Evolutionary conservation across 2,888 invertebrate species (phyloP).

Genomic region (Argyresthia albistria): DNA sequence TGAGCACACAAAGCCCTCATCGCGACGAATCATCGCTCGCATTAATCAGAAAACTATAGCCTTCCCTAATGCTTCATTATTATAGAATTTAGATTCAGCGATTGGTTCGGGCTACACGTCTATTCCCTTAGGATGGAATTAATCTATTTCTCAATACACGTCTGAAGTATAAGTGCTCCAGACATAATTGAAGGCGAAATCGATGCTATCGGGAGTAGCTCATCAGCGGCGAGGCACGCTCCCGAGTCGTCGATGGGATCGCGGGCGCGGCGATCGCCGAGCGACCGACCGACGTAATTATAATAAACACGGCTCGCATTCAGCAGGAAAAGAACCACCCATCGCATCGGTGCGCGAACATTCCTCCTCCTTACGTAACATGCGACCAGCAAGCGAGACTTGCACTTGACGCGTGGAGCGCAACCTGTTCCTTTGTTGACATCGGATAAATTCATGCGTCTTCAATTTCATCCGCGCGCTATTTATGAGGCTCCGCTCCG

Average conservation of each 20-base stretch:
- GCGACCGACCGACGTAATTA: constrained; percentile 50
- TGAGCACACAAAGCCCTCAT: background rate
- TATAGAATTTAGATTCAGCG: no score
- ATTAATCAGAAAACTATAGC: constrained; percentile 55
- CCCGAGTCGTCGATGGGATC: constrained; percentile 27
- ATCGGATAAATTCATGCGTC: background rate
- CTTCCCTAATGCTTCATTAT: constrained; percentile 8
- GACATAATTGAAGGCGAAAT: constrained; percentile 31
- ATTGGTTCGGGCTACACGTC: no score
- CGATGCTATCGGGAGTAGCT: constrained; percentile 30
- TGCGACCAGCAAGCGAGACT: background rate
- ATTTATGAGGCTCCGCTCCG: constrained; percentile 1
- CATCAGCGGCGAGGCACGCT: constrained; percentile 12
- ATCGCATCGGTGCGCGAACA: constrained; percentile 15
- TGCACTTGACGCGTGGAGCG: background rate
- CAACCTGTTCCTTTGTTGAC: constrained; percentile 3
- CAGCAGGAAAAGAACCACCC: constrained; percentile 37
- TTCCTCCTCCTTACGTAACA: constrained; percentile 47
- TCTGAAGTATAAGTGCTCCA: constrained; percentile 26
- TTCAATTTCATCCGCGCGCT: constrained; percentile 3
- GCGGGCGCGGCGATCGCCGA: constrained; percentile 18
- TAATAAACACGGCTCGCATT: constrained; percentile 58
- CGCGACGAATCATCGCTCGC: constrained; percentile 36
- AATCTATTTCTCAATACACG: constrained; percentile 1
- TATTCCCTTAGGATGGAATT: background rate